Evolutionary conservation across 2,888 invertebrate genomes (phyloP), one percentile per base, ranked within the genome.

Genomic region (Isotomurus palustris): DNA sequence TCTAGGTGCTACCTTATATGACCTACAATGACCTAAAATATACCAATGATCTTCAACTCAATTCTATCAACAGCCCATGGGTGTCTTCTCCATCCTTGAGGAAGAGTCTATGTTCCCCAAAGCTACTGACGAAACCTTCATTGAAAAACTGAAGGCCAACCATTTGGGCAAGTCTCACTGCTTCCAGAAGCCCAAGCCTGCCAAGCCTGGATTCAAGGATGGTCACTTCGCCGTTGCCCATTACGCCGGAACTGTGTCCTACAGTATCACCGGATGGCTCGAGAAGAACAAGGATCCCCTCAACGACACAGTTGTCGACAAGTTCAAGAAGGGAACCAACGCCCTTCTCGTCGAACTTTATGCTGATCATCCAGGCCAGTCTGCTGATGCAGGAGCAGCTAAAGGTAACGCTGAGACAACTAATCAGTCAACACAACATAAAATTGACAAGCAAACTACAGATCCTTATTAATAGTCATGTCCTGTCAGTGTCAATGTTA

Each of bases 271-370:
- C 19, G 58, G 61, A 36, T 61, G 57, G 61, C 73, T 81, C 65
- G 80, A 82, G 72, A 82, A 82, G 77, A 81, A 81, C 76, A 81
- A 82, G 76, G 81, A 81, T 75, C 81, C 81, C 28, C 74, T 81
- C 64, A 82, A 81, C 72, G 81, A 81, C 73, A 78, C 78, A 45
- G 78, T 80, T 48, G 79, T 80, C 28, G 74, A 76, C 41, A 74
- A 78, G 60, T 74, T 78, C 71, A 76, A 77, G 71, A 74, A 73
- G 59, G 69, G 72, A 24, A 64, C 72, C 54, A 75, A 76, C 68
- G 62, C 73, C 56, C 71, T 78, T 60, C 61, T 75, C 62, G 58
- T 71, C 45, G 73, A 71, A 49, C 72, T 76, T 58, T 76, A 74
- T 64, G 67, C 71, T 54, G 76, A 76, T 67, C 76, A 76, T 71